Conservation (phyloP, 2,888 invertebrate species). For the Clivina fossor region DNA sequence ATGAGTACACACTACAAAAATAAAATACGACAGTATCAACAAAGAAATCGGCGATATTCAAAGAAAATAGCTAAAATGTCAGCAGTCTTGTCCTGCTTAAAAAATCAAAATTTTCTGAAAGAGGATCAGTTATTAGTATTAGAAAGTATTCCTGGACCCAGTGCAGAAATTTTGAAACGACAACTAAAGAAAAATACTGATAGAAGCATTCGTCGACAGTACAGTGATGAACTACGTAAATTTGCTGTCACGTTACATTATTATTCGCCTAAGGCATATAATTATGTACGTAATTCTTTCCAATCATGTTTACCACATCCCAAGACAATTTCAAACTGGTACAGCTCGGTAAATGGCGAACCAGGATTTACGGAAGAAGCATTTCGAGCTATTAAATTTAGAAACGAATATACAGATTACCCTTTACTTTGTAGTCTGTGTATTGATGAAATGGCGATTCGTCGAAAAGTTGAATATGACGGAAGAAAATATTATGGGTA, state of each 20-base stretch:
- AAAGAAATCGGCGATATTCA: no score
- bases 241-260: slow-evolving; percentile 36
- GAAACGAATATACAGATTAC: slow-evolving; percentile 27
- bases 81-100: no score
- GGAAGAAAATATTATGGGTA: slow-evolving; percentile 34
- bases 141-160: neutral
- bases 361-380: slow-evolving; percentile 44
- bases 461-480: slow-evolving; percentile 38
- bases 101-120: no score
- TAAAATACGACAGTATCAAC: no score
- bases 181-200: neutral
- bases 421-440: slow-evolving; percentile 39
- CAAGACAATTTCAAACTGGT: slow-evolving; percentile 43
- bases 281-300: slow-evolving; percentile 42
- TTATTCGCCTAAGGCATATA: slow-evolving; percentile 42
- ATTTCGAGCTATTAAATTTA: slow-evolving; percentile 38
- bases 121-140: no score
- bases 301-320: slow-evolving; percentile 42
- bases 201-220: neutral
- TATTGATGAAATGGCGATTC: slow-evolving; percentile 43
- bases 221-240: slow-evolving; percentile 1
- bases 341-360: slow-evolving; percentile 39
- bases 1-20: no score
- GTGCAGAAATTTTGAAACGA: slow-evolving; percentile 6
- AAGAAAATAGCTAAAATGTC: no score